phyloP scores from a whole-genome alignment of 2,797 vertebrate genomes.

The Hipposideros larvatus region DNA sequence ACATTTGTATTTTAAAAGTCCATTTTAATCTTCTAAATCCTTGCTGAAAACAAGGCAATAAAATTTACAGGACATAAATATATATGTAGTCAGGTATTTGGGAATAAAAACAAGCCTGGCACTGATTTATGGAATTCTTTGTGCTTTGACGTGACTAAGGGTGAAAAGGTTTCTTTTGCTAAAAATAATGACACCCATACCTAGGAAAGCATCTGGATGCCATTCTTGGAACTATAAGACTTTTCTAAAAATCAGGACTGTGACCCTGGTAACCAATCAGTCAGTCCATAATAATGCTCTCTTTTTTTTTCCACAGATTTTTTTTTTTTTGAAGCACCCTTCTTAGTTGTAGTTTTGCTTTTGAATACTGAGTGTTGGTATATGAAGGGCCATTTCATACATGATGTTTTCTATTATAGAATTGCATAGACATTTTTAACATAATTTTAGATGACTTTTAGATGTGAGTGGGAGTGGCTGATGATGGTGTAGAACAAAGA shows the following conservation, averaged over 20 bases:
- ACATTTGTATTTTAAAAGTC: slow-evolving; percentile 57
- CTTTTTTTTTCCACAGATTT: slow-evolving; percentile 26
- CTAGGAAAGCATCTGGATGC: slow-evolving; percentile 77
- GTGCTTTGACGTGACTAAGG: slow-evolving; percentile 79
- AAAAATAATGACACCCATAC: slow-evolving; percentile 82
- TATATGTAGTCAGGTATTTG: slow-evolving; percentile 66
- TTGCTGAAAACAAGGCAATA: slow-evolving; percentile 69
- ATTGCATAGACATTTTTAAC: neutral
- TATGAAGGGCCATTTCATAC: neutral
- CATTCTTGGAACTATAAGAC: slow-evolving; percentile 70
- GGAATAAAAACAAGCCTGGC: slow-evolving; percentile 78
- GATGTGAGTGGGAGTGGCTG: neutral
- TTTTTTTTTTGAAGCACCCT: neutral
- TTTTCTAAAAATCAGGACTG: slow-evolving; percentile 69
- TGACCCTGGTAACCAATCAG: slow-evolving; percentile 62
- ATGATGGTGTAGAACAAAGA: neutral
- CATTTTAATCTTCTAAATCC: slow-evolving; percentile 64
- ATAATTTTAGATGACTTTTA: neutral
- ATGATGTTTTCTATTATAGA: neutral
- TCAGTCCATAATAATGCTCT: slow-evolving; percentile 42
- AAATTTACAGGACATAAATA: slow-evolving; percentile 73
- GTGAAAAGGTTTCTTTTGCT: slow-evolving; percentile 81
- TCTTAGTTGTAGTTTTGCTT: slow-evolving; percentile 37
- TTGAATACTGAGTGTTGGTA: neutral
- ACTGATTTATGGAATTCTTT: slow-evolving; percentile 81